Evolutionary conservation across 2,113 vertebrate species (phyloP).

Genomic region (Apteryx mantelli): DNA sequence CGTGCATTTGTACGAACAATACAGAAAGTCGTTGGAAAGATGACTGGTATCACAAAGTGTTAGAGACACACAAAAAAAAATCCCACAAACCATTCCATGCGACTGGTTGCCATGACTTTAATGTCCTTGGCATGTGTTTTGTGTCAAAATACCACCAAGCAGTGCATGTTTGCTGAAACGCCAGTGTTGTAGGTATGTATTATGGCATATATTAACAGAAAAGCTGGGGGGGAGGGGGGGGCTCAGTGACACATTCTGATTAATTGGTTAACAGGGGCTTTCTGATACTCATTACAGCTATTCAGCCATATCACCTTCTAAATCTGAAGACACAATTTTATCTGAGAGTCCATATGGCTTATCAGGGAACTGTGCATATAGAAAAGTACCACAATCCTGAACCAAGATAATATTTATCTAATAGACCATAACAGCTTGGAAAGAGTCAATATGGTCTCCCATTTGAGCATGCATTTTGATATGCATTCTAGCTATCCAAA

Average conservation of each 20-base stretch:
- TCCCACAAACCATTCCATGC: not conserved
- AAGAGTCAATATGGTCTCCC: slow-evolving; percentile 63
- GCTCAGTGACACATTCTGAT: slow-evolving; percentile 40
- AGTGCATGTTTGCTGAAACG: not conserved
- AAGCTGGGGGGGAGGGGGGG: not conserved
- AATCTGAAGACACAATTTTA: slow-evolving; percentile 71
- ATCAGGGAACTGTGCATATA: slow-evolving; percentile 62
- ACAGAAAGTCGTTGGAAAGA: not conserved
- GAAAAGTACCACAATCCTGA: slow-evolving; percentile 57
- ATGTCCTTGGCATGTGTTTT: not conserved
- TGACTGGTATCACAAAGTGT: not conserved
- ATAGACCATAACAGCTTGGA: slow-evolving; percentile 58
- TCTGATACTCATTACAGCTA: slow-evolving; percentile 59
- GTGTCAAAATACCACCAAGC: not conserved
- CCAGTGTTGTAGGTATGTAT: not conserved
- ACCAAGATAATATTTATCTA: slow-evolving; percentile 71
- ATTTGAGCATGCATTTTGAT: slow-evolving; percentile 59
- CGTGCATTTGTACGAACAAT: not conserved
- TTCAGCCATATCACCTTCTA: slow-evolving; percentile 60
- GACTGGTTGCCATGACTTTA: not conserved
- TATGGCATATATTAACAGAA: not conserved
- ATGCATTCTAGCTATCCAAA: slow-evolving; percentile 54
- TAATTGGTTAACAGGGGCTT: slow-evolving; percentile 54
- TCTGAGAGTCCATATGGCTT: slow-evolving; percentile 73
- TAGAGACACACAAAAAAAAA: not conserved